Base-by-base conservation (phyloP, 2,797 vertebrate genomes). In the Halcyon chelicuti region DNA sequence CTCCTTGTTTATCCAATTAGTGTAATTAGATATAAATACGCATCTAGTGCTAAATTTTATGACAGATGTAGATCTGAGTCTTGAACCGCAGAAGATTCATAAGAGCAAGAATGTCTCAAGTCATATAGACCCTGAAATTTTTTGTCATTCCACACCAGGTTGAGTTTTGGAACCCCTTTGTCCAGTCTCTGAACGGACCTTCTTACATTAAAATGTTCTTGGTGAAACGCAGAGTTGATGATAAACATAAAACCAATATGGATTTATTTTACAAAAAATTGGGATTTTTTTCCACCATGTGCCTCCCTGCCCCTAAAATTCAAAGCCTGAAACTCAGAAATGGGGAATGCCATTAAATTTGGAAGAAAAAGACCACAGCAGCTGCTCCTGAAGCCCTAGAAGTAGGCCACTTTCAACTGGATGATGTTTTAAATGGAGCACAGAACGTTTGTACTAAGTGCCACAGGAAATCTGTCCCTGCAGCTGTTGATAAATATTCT, bases 211-310 rank as follows among this genome's bases (percentile, higher is more conserved):
- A 49, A 78, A 65, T n/a, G 5, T 37, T 84, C 44, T 62, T 58
- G 39, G 12, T 39, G 25, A 88, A 86, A 86, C 31, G 35, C 26
- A 72, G 60, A 66, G n/a, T 4, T 39, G 14, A 33, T 46, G 20
- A 80, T 6, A 68, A 74, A 67, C 2, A 7, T 14, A 54, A 83
- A 71, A 1, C 2, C 5, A 52, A 67, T 15, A 40, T 2, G 2
- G 21, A 52, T 60, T 68, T 1, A 16, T 39, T 39, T 35, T 65
- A 26, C 1, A 0, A 31, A 35, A 75, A 61, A 17, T 0, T 1
- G 4, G 3, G 5, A 28, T 1, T 54, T 70, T 76, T 28, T 62
- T 68, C 7, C 7, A 42, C 42, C 3, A 0, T 20, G 19, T n/a
- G 66, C 23, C 14, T 70, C 37, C 60, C 44, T 80, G 37, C 10